These are phyloP conservation scores for Patella depressa DNA, from an alignment of 2,888 invertebrate genomes.

Conservation along the genomic window DNA sequence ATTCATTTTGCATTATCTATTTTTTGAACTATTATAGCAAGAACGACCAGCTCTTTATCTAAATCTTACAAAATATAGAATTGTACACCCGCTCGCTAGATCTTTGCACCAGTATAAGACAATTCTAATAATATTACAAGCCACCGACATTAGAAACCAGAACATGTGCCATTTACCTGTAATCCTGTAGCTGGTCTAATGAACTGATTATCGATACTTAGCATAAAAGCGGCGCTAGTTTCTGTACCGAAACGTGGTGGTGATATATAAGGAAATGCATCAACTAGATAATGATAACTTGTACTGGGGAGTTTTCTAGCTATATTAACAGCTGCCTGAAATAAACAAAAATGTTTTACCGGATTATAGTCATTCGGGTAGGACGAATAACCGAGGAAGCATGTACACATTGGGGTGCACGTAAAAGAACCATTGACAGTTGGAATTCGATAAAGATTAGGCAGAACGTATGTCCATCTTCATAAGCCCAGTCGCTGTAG, in stretches of 20 bases:
- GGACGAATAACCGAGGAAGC: no score
- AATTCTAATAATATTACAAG: not conserved
- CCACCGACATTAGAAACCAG: not conserved
- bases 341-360: not conserved
- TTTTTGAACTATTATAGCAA: no score
- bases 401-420: no score
- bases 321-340: constrained; percentile 37
- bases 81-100: not conserved
- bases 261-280: constrained; percentile 43
- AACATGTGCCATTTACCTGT: constrained; percentile 27
- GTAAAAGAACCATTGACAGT: no score
- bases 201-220: constrained; percentile 44
- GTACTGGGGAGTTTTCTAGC: constrained; percentile 25
- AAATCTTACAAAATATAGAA: not conserved
- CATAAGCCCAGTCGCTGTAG: no score
- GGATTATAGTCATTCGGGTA: no score
- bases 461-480: no score
- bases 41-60: no score
- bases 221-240: constrained; percentile 44
- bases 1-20: no score
- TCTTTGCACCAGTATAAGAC: not conserved
- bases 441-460: no score
- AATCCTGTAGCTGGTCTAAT: constrained; percentile 34
- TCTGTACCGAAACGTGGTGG: constrained; percentile 42
- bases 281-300: constrained; percentile 40